Conservation (phyloP, 2,888 invertebrate genomes). For the Drosophila subsilvestris region DNA sequence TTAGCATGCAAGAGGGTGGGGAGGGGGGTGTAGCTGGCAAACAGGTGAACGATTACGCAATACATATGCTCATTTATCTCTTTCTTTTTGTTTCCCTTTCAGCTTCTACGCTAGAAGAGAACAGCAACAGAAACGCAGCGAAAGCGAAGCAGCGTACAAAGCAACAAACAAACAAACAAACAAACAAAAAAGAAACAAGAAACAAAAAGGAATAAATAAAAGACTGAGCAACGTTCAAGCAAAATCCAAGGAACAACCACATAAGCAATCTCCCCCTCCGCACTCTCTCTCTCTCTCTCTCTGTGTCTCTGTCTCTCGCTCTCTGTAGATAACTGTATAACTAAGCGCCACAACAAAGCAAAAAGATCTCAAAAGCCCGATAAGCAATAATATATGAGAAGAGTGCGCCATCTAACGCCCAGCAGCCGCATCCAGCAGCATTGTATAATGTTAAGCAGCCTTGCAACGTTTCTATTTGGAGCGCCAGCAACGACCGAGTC, state of each 20-base stretch:
- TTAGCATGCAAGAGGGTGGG: background rate
- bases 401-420: constrained; percentile 35
- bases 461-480: constrained; percentile 86
- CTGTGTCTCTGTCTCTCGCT: background rate
- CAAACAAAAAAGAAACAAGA: constrained; percentile 24
- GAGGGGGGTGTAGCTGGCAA: background rate
- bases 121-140: constrained; percentile 34
- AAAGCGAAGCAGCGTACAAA: constrained; percentile 47
- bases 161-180: constrained; percentile 26
- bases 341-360: constrained; percentile 5
- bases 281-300: constrained; percentile 19
- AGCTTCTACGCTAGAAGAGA: constrained; percentile 30
- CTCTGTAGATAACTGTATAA: constrained; percentile 19
- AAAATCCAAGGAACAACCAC: constrained; percentile 54
- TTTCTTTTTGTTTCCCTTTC: constrained; percentile 2
- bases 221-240: constrained; percentile 67
- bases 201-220: constrained; percentile 59
- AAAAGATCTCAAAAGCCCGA: constrained; percentile 57
- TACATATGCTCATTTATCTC: constrained; percentile 48
- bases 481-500: constrained; percentile 79
- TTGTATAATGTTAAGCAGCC: constrained; percentile 86
- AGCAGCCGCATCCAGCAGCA: constrained; percentile 11
- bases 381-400: constrained; percentile 54
- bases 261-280: constrained; percentile 63
- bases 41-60: constrained; percentile 51